Evolutionary conservation across 2,888 invertebrate genomes (phyloP), one percentile per base, ranked within the genome.

Genomic region (Chrysolina haemoptera): DNA sequence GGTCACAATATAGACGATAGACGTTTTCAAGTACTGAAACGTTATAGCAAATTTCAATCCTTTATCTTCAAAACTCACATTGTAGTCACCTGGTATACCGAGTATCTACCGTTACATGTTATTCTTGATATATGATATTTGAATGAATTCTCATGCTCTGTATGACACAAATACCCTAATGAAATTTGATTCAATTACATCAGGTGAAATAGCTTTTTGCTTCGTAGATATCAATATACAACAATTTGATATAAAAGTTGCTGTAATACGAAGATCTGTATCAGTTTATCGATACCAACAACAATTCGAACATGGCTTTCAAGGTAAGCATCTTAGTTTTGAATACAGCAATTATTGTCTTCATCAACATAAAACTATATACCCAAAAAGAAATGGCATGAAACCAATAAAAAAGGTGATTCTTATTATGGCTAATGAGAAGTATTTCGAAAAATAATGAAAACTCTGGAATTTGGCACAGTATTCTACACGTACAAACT

Each of bases 181-280:
- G 59, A 59, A 59, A 59, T 59, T 59, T 6, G 27, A 59, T 35
- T 35, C 59, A 12, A 59, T 22, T 16, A 35, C 27, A 35, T 59
- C 27, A 35, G n/a, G 35, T 48, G 35, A 63, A 16, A 53, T 53
- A 14, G 53, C 16, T 50, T 16, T 50, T 3, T 62, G 46, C 18
- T 53, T 16, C 14, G 43, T 0, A 50, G 62, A 43, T 74, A 74
- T 74, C 73, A 70, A 74, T 62, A 70, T 74, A 74, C 73, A 70
- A 18, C 10, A 53, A 66, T 40, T 53, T n/a, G 62, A 27, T 74
- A 74, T 74, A 74, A 59, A 63, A 46, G 40, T 18, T 27, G 14
- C 16, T 22, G 16, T n/a, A 50, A 14, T 12, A 6, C 20, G 11
- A 14, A 40, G 41, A 48, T n/a, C 22, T 63, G 18, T 18, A 48